Conservation (phyloP, 1,140 invertebrate species). For the Pararge aegeria region DNA sequence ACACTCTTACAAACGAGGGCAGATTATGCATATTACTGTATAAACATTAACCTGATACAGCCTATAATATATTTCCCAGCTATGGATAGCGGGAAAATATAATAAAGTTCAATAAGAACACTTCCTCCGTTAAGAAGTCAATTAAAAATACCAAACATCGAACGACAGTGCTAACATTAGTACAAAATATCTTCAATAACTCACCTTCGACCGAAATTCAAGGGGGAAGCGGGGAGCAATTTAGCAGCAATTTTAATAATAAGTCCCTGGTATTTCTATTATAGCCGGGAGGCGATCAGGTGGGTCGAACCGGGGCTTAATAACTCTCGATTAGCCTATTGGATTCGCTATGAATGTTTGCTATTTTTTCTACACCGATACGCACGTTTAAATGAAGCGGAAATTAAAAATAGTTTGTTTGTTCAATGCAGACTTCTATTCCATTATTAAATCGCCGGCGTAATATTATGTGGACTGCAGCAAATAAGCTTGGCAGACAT, state of each 20-base stretch:
- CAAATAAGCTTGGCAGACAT: conserved; percentile 39
- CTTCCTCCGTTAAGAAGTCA: background rate
- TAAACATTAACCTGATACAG: too few species aligned
- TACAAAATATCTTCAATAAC: conserved; percentile 60
- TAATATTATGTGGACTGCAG: conserved; percentile 38
- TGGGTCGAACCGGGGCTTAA: conserved; percentile 71
- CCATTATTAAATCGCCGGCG: conserved; percentile 47
- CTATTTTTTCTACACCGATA: conserved; percentile 77
- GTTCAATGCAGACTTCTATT: conserved; percentile 40
- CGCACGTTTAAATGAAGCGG: conserved; percentile 64
- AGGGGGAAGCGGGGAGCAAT: conserved; percentile 75
- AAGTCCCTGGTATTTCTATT: conserved; percentile 79
- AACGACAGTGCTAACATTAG: conserved; percentile 33
- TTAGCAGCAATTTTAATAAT: conserved; percentile 81
- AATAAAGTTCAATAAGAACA: background rate
- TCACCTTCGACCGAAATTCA: conserved; percentile 65
- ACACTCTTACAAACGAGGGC: too few species aligned
- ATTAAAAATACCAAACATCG: conserved; percentile 12
- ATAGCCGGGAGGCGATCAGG: conserved; percentile 74
- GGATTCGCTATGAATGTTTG: conserved; percentile 78
- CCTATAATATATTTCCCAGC: too few species aligned
- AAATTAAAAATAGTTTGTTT: conserved; percentile 74
- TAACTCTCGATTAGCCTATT: conserved; percentile 78
- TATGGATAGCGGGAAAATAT: too few species aligned
- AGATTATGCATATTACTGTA: too few species aligned